Evolutionary conservation across 2,797 vertebrate genomes (phyloP), one percentile per base, ranked within the genome.

Genomic region (Acipenser transmontanus): DNA sequence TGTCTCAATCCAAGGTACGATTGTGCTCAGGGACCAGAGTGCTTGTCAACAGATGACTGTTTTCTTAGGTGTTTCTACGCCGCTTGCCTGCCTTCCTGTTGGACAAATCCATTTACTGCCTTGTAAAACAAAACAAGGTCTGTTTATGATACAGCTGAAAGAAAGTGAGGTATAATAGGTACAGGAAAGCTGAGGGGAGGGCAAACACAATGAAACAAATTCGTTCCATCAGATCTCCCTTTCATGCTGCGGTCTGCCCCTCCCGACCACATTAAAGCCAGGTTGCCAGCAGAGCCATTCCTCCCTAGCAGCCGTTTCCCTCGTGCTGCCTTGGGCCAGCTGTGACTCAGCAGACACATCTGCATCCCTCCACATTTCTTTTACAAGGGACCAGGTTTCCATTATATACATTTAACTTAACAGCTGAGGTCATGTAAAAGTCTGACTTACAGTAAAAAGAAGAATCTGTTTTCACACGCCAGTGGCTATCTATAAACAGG

Each of bases 221-320:
- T 12, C 64, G 70, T 61, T 65, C 66, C 47, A 57, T 62, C 34
- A 65, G 67, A 82, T 85, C 83, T 87, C 78, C 78, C 81, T 85
- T 88, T 89, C 81, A 89, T 80, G 82, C 86, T 68, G 61, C 7
- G 51, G 62, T 66, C 59, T 56, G 34, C 54, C 54, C 9, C 54
- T 11, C 54, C 8, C 12, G 3, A n/a, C 54, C 14, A 57, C 54
- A 57, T 57, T 6, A 57, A 57, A 57, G 54, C 54, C 12, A 6
- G 5, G 11, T n/a, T 57, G 12, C 11, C 54, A 57, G 49, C 56
- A 50, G 34, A 54, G 57, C 34, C 34, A 34, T 34, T 34, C 34
- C 34, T 34, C 34, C 34, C 34, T 34, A 34, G 34, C 34, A 34
- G 34, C 34, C 34, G 17, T 34, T 34, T 34, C 34, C 34, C 34